These are phyloP conservation scores for Halocynthia aurantium DNA, from an alignment of 23 tunicate genomes.

Conservation along the genomic window DNA sequence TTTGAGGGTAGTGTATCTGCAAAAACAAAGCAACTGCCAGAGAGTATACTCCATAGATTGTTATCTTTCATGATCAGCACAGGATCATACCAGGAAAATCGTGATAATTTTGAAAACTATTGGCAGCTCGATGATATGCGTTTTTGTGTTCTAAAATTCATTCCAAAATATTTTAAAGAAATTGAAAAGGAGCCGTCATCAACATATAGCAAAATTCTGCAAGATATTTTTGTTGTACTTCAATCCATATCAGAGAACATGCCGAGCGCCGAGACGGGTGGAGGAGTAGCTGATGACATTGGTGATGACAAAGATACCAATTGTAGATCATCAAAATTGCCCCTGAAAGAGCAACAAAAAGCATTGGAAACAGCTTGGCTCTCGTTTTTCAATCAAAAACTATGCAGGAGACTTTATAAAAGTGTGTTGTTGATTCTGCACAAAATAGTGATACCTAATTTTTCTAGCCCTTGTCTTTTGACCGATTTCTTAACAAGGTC, in stretches of 20 bases:
- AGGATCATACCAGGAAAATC: too few species aligned
- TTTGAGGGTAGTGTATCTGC: too few species aligned
- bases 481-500: constrained; percentile 72
- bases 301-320: not conserved
- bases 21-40: too few species aligned
- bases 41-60: too few species aligned
- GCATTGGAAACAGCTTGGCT: constrained; percentile 60
- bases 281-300: not conserved
- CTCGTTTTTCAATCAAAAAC: constrained; percentile 41
- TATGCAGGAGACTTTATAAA: constrained; percentile 35
- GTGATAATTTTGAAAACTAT: too few species aligned
- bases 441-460: constrained; percentile 55
- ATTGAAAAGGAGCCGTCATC: not conserved
- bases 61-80: too few species aligned
- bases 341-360: constrained; percentile 27
- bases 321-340: not conserved
- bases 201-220: not conserved
- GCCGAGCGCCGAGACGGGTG: constrained; percentile 5
- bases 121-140: constrained; percentile 19
- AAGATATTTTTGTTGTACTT: constrained; percentile 19
- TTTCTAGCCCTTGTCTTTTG: constrained; percentile 55
- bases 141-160: constrained; percentile 11
- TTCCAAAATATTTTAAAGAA: constrained; percentile 16
- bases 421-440: constrained; percentile 49
- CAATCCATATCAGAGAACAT: constrained; percentile 19